Evolutionary conservation across 2,797 vertebrate species (phyloP).

Genomic region (Gila robusta): DNA sequence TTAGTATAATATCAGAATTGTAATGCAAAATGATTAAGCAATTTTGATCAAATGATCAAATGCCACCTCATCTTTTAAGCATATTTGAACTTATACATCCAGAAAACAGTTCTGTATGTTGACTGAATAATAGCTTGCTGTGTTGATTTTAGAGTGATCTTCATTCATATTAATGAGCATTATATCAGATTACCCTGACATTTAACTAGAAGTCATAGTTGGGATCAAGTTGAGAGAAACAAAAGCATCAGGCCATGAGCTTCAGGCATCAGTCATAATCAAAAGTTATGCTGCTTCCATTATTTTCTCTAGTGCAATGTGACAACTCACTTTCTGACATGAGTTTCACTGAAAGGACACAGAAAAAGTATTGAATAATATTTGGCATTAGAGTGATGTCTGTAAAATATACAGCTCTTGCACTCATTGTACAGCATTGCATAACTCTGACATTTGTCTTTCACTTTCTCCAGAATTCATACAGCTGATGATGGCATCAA

Average conservation of each 20-base stretch:
- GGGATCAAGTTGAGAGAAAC: neutral
- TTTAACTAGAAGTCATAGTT: neutral
- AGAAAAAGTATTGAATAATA: neutral
- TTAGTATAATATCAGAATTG: neutral
- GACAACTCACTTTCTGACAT: conserved; percentile 8
- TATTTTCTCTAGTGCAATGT: neutral
- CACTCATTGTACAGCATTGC: neutral
- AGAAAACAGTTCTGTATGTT: neutral
- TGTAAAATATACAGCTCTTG: neutral
- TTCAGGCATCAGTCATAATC: neutral
- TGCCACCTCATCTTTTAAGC: neutral
- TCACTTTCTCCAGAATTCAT: neutral
- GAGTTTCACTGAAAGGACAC: neutral
- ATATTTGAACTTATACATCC: neutral
- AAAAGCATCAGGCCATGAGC: neutral
- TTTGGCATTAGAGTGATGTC: neutral
- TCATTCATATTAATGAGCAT: neutral
- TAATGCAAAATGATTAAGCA: neutral
- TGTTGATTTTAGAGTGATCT: neutral
- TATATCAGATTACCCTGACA: conserved; percentile 11
- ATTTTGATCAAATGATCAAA: neutral
- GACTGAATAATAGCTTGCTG: neutral
- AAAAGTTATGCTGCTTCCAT: conserved; percentile 6
- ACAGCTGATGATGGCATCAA: neutral
- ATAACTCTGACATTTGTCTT: neutral